Base-by-base conservation (phyloP, 2,797 vertebrate genomes). In the Alectoris magna region DNA sequence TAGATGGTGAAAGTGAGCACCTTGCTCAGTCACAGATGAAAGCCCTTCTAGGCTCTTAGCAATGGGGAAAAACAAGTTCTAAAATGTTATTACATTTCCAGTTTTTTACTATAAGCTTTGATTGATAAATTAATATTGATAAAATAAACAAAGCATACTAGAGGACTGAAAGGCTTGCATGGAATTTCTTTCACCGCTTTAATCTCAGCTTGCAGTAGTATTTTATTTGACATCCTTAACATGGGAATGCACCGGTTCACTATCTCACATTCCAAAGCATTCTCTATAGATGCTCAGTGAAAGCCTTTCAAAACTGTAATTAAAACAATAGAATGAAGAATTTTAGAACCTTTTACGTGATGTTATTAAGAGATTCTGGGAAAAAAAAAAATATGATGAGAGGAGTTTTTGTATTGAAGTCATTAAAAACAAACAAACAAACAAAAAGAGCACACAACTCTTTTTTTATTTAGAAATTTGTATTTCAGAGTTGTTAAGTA, bases 181-280 rank as follows among this genome's bases (percentile, higher is more conserved):
- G 68, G 53, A 93, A 86, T 88, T 91, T 82, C 24, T 88, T 86
- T 88, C 58, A 71, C 15, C 14, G 27, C 13, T 94, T 90, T 79
- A 76, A 68, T 91, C 21, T 88, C 41, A 71, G 18, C 23, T 82
- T 8, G 0, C 66, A 82, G 55, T 80, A 77, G 2, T 8, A 49
- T 90, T 91, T 74, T 64, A 90, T n/a, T 92, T 16, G 22, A 38
- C 31, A 49, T 11, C 58, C 29, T 91, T 78, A 55, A 74, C 29
- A 58, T 38, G 26, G 73, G 29, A 90, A 90, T 31, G 80, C 21
- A 75, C 66, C 66, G 29, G 66, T 88, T 66, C 55, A 12, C 49
- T 85, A 15, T 77, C 44, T 94, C 58, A 74, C 17, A 44, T 10
- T 80, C 24, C 51, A 76, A 3, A 36, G 11, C 8, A 46, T 82